phyloP scores from a whole-genome alignment of 1,140 invertebrate species.

The Drosophila ogumai region DNA sequence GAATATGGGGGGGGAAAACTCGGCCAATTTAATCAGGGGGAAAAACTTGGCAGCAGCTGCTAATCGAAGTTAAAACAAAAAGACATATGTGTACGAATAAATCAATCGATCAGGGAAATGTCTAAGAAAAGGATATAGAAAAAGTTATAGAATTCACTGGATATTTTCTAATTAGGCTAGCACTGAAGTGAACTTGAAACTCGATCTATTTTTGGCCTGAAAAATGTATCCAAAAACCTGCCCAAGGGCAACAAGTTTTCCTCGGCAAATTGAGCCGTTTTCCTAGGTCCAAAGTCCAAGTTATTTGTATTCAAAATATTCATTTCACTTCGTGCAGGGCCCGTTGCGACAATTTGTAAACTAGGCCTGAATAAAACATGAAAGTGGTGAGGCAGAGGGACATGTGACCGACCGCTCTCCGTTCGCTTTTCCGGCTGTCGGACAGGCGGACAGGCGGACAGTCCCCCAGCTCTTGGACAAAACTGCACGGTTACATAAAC shows the following conservation, averaged over 20 bases:
- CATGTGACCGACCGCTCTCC: conserved; percentile 32
- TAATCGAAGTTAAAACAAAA: conserved; percentile 27
- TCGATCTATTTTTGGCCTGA: not conserved
- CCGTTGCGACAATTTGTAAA: conserved; percentile 75
- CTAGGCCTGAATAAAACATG: conserved; percentile 77
- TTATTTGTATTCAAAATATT: conserved; percentile 73
- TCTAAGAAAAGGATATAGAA: not conserved
- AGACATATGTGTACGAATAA: not conserved
- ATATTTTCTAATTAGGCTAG: conserved; percentile 1
- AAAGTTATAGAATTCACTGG: not conserved
- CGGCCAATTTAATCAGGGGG: conserved; percentile 31
- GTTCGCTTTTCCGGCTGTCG: conserved; percentile 1
- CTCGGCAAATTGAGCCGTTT: conserved; percentile 24
- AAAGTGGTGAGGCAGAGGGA: conserved; percentile 43
- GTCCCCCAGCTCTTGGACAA: conserved; percentile 35
- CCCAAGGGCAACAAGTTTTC: conserved; percentile 26
- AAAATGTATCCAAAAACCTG: not conserved
- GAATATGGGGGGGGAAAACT: too few species aligned
- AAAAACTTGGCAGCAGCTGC: conserved; percentile 34
- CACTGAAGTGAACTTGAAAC: conserved; percentile 22
- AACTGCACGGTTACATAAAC: conserved; percentile 80
- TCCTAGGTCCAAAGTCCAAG: conserved; percentile 1
- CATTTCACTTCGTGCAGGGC: conserved; percentile 38
- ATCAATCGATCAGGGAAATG: conserved; percentile 18
- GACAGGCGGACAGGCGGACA: not conserved